Percentiles rank a stretch among this genome's conserved stretches.
These are phyloP conservation scores for Trilocha varians DNA, from an alignment of 2,888 invertebrate genomes.

Conservation along the genomic window DNA sequence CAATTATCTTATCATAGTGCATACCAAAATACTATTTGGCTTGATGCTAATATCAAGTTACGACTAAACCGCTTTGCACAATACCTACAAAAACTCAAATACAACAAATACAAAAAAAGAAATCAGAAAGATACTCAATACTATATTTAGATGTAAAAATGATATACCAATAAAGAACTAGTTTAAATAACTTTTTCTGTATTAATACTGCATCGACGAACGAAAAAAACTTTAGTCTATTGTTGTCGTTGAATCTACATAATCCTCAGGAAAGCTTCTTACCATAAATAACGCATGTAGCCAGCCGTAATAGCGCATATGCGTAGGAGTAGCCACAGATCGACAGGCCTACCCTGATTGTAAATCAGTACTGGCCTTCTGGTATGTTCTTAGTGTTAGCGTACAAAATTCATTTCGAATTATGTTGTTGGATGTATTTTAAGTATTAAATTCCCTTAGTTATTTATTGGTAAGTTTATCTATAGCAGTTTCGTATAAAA, in stretches of 20 bases:
- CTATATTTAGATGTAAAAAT: conserved; percentile 4
- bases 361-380: conserved; percentile 54
- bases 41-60: too few relatives aligned
- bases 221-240: conserved; percentile 42
- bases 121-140: conserved; percentile 10
- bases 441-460: too few relatives aligned
- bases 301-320: conserved; percentile 55
- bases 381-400: neutral
- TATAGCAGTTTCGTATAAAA: too few relatives aligned
- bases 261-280: conserved; percentile 69
- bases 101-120: neutral
- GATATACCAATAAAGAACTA: neutral
- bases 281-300: conserved; percentile 72
- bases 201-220: conserved; percentile 27
- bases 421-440: neutral
- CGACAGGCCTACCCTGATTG: conserved; percentile 66
- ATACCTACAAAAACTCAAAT: neutral
- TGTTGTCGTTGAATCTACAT: conserved; percentile 66
- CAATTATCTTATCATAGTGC: too few relatives aligned
- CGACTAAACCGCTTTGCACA: too few relatives aligned
- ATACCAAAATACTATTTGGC: too few relatives aligned
- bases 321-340: conserved; percentile 65
- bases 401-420: neutral
- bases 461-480: too few relatives aligned
- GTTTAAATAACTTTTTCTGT: conserved; percentile 5